A percentile compares a stretch with the other conserved stretches of the same genome.
These are phyloP conservation scores for Dicycla oo DNA, from an alignment of 2,888 invertebrate species.

Conservation along the genomic window DNA sequence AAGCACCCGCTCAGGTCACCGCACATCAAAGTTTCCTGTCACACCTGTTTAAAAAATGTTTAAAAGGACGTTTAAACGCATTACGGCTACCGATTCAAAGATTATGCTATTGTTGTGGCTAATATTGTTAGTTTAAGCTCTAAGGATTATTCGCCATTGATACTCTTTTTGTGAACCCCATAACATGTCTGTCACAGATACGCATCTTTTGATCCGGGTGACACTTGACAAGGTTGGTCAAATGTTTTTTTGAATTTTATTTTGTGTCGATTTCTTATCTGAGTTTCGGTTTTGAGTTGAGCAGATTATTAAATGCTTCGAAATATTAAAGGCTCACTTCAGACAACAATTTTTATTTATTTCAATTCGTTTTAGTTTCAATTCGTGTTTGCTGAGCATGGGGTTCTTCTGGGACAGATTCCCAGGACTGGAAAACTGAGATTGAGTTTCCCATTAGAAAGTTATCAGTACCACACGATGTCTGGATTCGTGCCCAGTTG, in stretches of 20 bases:
- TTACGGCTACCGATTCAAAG: slow-evolving; percentile 63
- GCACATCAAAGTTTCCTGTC: slow-evolving; percentile 39
- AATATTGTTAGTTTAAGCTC: slow-evolving; percentile 67
- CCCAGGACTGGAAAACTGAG: too few relatives aligned
- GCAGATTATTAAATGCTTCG: slow-evolving; percentile 46
- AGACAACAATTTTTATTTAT: slow-evolving; percentile 7
- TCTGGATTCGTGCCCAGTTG: too few relatives aligned
- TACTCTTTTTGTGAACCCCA: slow-evolving; percentile 58
- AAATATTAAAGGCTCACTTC: slow-evolving; percentile 13
- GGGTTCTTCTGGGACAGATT: too few relatives aligned
- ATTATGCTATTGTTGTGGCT: slow-evolving; percentile 64
- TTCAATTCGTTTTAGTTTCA: background rate
- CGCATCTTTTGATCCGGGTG: slow-evolving; percentile 59
- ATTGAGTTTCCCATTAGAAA: too few relatives aligned
- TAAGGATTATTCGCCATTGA: slow-evolving; percentile 66
- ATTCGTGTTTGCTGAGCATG: background rate
- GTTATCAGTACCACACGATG: too few relatives aligned
- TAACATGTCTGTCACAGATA: slow-evolving; percentile 64
- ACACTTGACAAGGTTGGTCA: slow-evolving; percentile 59
- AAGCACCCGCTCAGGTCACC: slow-evolving; percentile 16
- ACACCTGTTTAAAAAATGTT: slow-evolving; percentile 49
- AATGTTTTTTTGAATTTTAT: slow-evolving; percentile 44
- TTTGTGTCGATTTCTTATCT: slow-evolving; percentile 52
- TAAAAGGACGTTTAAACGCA: slow-evolving; percentile 60
- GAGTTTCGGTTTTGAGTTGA: slow-evolving; percentile 35